Percentiles rank a stretch among this genome's conserved stretches.
These are phyloP conservation scores for Nothocercus nigrocapillus DNA, from an alignment of 2,113 vertebrate species.

Conservation along the genomic window DNA sequence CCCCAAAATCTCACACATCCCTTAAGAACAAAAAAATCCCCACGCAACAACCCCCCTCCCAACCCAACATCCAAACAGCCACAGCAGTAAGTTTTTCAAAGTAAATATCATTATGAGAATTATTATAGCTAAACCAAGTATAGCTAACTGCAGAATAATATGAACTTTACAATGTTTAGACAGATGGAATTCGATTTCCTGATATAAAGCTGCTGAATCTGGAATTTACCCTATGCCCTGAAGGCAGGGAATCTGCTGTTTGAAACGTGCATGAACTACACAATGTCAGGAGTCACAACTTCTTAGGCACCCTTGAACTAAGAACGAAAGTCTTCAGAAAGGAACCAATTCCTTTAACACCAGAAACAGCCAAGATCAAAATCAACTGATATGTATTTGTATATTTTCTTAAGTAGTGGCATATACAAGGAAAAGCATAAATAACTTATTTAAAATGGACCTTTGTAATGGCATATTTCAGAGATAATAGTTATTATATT, in stretches of 20 bases:
- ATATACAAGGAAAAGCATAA: constrained; percentile 20
- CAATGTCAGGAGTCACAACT: background rate
- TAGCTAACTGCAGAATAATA: constrained; percentile 25
- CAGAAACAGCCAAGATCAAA: constrained; percentile 3
- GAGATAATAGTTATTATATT: background rate
- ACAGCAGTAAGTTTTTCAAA: background rate
- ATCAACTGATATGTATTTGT: background rate
- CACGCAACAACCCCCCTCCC: fast-evolving
- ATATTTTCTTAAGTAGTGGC: constrained; percentile 31
- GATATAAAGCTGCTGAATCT: constrained; percentile 13
- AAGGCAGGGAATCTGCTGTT: background rate
- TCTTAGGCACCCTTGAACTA: background rate
- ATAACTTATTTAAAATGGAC: constrained; percentile 31
- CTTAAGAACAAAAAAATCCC: background rate
- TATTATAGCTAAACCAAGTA: constrained; percentile 28
- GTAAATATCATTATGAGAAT: constrained; percentile 5
- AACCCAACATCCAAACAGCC: background rate
- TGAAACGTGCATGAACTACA: fast-evolving
- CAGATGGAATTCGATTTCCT: constrained; percentile 32
- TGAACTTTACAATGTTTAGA: constrained; percentile 30
- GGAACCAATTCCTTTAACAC: background rate
- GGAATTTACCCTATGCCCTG: background rate
- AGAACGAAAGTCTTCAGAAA: background rate
- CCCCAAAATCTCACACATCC: background rate
- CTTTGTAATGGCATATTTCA: constrained; percentile 6